A percentile compares a stretch with the other conserved stretches of the same genome.
Evolutionary conservation across 1,140 invertebrate genomes (phyloP).

Genomic region (Caenorhabditis remanei): DNA sequence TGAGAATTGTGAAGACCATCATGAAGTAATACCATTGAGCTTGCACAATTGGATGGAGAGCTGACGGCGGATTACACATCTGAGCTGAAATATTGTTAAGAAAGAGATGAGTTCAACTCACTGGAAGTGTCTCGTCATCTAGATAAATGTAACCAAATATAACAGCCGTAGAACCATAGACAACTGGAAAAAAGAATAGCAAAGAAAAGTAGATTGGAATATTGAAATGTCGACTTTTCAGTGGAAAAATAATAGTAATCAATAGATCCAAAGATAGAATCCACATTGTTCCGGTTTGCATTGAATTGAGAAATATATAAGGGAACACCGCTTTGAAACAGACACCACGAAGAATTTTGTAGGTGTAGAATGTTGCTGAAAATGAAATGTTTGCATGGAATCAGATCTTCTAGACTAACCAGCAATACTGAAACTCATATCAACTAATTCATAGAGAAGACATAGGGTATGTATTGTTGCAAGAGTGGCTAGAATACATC

Average conservation of each 20-base stretch:
- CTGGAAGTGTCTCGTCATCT: not conserved
- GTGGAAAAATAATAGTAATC: slow-evolving; percentile 13
- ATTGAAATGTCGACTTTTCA: slow-evolving; percentile 31
- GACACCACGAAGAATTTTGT: not conserved
- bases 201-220: not conserved
- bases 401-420: not conserved
- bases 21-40: slow-evolving; percentile 31
- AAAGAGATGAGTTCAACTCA: not conserved
- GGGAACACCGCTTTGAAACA: not conserved
- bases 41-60: not conserved
- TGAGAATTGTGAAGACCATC: not conserved
- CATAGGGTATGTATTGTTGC: not conserved
- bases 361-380: slow-evolving; percentile 8
- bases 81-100: not conserved
- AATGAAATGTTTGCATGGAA: not conserved
- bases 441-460: slow-evolving; percentile 17
- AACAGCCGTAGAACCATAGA: not conserved
- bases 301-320: slow-evolving; percentile 5
- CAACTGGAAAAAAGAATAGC: not conserved
- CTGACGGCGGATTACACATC: slow-evolving; percentile 17
- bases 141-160: slow-evolving; percentile 11
- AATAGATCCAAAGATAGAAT: slow-evolving; percentile 5
- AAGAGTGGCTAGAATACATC: slow-evolving; percentile 10
- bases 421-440: slow-evolving; percentile 21
- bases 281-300: slow-evolving; percentile 41